Evolutionary conservation across 92 coral and sea anemone genomes (phyloP), one percentile per base, ranked within the genome.

Genomic region (Palythoa caribaeorum): DNA sequence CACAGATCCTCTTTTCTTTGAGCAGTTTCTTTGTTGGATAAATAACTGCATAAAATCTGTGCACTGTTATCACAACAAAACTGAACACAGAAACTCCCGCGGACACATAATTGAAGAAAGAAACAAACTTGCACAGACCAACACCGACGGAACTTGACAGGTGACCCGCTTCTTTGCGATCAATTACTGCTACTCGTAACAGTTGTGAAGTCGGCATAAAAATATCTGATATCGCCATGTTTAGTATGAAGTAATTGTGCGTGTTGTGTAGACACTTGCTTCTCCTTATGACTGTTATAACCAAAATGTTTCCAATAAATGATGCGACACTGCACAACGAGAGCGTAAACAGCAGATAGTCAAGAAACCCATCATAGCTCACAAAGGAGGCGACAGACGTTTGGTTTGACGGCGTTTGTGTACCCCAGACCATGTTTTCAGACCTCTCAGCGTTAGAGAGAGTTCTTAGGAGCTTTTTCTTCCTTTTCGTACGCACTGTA

Each of bases 231-330:
- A 28, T 28, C 28, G 28, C 28, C 28, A 28, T 74, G 21, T 74
- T 74, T 9, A 17, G 10, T 44, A 74, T 5, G 78, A 74, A 74
- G 57, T 74, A 74, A 13, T 74, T 74, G 12, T 44, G 57, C 5
- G 78, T 74, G 78, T 74, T 74, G 28, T n/a, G 53, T 17, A 74
- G 78, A 6, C 21, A 55, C 15, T 74, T 74, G 57, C 8, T 40
- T 74, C 78, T 19, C 5, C n/a, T 14, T 5, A 74, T 74, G 11
- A n/a, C 53, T 10, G 17, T 9, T 6, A 74, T 16, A 3, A 74
- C 55, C 9, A 74, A 55, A 3, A 17, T 19, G 11, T 74, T 74
- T 2, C 78, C 78, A 7, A n/a, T 28, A 28, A 28, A 28, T 28
- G 28, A 28, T 0, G 28, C 28, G 0, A 28, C 28, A 28, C 28